Evolutionary conservation across 2,888 invertebrate genomes (phyloP).

Genomic region (Drepana falcataria): DNA sequence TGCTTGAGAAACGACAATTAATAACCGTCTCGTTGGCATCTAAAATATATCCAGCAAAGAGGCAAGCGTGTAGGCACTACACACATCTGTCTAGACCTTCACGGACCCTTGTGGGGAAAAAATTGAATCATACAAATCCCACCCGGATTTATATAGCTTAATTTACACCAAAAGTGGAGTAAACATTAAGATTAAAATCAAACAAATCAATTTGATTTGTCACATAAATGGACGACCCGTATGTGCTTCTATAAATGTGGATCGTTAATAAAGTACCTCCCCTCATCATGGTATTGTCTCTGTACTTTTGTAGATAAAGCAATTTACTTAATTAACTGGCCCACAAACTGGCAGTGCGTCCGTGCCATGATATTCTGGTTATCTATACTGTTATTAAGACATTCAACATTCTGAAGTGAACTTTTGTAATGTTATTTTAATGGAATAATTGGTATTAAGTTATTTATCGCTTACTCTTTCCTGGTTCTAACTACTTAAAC

Average conservation of each 20-base stretch:
- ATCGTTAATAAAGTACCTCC: constrained; percentile 61
- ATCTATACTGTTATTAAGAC: constrained; percentile 56
- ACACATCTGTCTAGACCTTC: too few species aligned
- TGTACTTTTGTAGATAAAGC: constrained; percentile 58
- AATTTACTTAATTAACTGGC: constrained; percentile 76
- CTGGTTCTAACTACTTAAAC: neutral
- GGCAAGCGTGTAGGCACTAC: too few species aligned
- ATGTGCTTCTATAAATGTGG: constrained; percentile 44
- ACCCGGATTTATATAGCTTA: neutral
- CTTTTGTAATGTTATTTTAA: constrained; percentile 1
- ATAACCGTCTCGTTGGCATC: too few species aligned
- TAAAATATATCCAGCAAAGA: too few species aligned
- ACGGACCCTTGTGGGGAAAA: too few species aligned
- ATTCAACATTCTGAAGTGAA: constrained; percentile 33
- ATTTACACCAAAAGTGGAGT: constrained; percentile 28
- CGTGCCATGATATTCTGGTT: constrained; percentile 45
- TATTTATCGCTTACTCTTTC: neutral
- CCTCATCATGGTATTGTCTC: constrained; percentile 64
- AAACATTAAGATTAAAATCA: constrained; percentile 53
- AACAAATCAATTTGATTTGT: constrained; percentile 75
- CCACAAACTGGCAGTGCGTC: constrained; percentile 35
- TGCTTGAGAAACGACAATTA: too few species aligned
- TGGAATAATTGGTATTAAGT: neutral
- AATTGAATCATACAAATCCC: too few species aligned
- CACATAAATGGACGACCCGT: constrained; percentile 68